Evolutionary conservation across 1,140 invertebrate species (phyloP).

Genomic region (Epicauta chinensis): DNA sequence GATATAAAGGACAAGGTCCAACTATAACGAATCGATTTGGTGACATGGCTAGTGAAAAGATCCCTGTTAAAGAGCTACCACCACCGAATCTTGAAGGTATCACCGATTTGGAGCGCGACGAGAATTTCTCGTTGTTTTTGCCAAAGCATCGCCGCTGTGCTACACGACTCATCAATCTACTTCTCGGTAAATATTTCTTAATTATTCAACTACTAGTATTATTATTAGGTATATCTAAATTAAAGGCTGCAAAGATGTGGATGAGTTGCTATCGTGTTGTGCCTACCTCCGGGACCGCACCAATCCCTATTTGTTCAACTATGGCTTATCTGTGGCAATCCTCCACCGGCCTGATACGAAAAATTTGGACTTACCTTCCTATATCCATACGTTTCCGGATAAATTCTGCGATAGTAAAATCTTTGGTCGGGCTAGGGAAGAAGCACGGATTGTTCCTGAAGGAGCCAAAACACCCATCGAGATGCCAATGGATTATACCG

Average conservation of each 20-base stretch:
- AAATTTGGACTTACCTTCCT: constrained; percentile 60
- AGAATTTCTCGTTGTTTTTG: constrained; percentile 70
- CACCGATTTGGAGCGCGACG: constrained; percentile 57
- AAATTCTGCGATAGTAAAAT: constrained; percentile 69
- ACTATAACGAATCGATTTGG: constrained; percentile 50
- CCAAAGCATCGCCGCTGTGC: constrained; percentile 64
- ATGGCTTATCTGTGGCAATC: constrained; percentile 66
- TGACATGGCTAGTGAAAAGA: constrained; percentile 45
- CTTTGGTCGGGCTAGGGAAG: constrained; percentile 61
- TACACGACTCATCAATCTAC: constrained; percentile 62
- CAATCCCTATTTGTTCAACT: constrained; percentile 73
- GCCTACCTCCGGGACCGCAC: constrained; percentile 66
- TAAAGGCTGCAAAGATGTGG: constrained; percentile 56
- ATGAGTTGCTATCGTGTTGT: constrained; percentile 63
- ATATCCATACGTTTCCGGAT: constrained; percentile 68
- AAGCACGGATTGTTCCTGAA: constrained; percentile 55
- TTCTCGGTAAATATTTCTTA: constrained; percentile 44
- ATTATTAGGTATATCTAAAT: no score
- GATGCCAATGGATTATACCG: constrained; percentile 67
- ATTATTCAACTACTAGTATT: no score
- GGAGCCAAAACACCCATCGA: constrained; percentile 60
- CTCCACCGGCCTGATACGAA: constrained; percentile 70
- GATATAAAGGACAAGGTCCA: constrained; percentile 52
- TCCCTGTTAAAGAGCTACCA: constrained; percentile 58
- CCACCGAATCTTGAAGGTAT: constrained; percentile 62